Conservation (phyloP, 2,113 vertebrate species). For the Crotalus helleri region DNA sequence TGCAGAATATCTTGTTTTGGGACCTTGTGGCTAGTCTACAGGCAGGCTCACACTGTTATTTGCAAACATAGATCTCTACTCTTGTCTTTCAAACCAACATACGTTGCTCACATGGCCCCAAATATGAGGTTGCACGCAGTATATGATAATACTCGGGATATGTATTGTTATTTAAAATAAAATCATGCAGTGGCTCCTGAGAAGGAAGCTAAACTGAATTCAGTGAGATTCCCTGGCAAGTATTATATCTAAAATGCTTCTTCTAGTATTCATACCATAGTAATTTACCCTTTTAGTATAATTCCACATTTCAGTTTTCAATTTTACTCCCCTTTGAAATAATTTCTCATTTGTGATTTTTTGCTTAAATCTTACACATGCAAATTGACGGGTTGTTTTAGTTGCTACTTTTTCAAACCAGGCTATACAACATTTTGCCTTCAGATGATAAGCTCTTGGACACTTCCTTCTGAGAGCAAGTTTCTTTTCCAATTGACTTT, state of each 20-base stretch:
- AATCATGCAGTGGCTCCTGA: neutral
- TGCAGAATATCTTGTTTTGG: neutral
- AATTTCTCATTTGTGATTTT: neutral
- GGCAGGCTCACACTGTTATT: neutral
- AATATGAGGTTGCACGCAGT: neutral
- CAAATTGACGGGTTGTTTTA: neutral
- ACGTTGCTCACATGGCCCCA: neutral
- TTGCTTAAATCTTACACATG: neutral
- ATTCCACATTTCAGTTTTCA: neutral
- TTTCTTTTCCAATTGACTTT: neutral
- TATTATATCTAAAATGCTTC: neutral
- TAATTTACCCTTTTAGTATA: neutral
- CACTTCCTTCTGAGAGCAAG: neutral
- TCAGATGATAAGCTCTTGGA: neutral
- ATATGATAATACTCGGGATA: neutral
- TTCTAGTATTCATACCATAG: neutral
- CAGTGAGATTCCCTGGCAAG: neutral
- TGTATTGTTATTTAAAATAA: neutral
- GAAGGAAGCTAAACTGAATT: neutral
- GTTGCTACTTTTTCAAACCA: neutral
- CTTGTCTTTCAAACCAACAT: neutral
- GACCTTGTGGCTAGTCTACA: neutral
- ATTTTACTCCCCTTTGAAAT: neutral
- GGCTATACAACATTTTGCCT: neutral
- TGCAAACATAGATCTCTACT: neutral